phyloP scores from a whole-genome alignment of 2,888 invertebrate species.

The Neoaliturus tenellus region DNA sequence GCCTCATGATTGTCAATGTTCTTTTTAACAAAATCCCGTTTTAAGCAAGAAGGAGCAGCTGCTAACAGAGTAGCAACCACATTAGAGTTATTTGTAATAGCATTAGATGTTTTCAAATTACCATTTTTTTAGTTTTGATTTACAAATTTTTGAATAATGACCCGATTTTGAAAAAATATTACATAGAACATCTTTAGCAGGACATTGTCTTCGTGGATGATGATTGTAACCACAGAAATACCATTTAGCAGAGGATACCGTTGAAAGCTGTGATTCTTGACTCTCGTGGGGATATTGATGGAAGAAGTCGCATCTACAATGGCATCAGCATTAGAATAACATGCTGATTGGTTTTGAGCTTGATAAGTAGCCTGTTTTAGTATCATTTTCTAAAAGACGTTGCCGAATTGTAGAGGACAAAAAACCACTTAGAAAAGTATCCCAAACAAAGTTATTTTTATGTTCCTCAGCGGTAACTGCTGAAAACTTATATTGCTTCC shows the following conservation, averaged over 20 bases:
- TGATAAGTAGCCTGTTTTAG: neutral
- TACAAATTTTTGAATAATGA: neutral
- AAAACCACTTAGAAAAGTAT: neutral
- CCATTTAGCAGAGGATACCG: neutral
- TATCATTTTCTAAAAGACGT: conserved; percentile 14
- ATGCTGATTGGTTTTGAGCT: neutral
- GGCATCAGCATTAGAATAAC: neutral
- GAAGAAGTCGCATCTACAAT: neutral
- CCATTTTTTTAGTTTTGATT: neutral
- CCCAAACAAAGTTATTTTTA: neutral
- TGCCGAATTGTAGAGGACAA: neutral
- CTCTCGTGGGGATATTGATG: neutral
- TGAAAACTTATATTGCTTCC: conserved; percentile 3
- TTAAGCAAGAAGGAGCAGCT: no score
- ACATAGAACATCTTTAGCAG: neutral
- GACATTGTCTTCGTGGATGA: neutral
- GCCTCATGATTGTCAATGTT: no score
- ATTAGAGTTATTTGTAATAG: neutral
- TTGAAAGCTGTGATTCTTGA: neutral
- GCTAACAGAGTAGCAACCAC: neutral
- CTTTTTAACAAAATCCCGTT: no score
- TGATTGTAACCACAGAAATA: neutral
- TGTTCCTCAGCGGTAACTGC: conserved; percentile 26
- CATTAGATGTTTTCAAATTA: neutral
- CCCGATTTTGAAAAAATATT: neutral